Percentiles rank a stretch among this genome's conserved stretches.
phyloP scores from a whole-genome alignment of 2,797 vertebrate genomes.

The Siniperca scherzeri region DNA sequence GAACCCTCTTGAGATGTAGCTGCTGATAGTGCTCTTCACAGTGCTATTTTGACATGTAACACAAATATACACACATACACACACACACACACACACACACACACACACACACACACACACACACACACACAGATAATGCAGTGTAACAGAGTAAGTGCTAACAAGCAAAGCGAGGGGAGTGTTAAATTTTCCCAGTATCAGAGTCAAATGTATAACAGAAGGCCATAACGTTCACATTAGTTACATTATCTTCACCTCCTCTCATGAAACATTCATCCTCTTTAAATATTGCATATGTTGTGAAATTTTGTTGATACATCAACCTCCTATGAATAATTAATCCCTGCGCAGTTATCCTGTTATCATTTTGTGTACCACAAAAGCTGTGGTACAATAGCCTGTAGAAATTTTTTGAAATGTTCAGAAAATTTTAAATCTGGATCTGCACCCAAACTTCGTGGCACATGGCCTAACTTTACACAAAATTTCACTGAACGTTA shows the following conservation, averaged over 20 bases:
- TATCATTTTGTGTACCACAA: not conserved
- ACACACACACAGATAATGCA: constrained; percentile 27
- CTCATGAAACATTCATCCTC: constrained; percentile 62
- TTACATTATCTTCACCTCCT: constrained; percentile 51
- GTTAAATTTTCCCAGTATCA: constrained; percentile 42
- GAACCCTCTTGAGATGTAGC: constrained; percentile 16
- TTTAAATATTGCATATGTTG: constrained; percentile 66
- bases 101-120: not conserved
- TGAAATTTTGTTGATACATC: constrained; percentile 50
- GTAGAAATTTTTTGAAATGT: not conserved
- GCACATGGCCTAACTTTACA: not conserved
- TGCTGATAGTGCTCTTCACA: constrained; percentile 18
- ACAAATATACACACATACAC: constrained; percentile 1
- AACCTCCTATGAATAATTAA: constrained; percentile 47
- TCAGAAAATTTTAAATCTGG: not conserved
- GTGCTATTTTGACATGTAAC: constrained; percentile 30
- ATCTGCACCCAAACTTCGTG: not conserved
- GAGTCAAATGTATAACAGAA: constrained; percentile 49
- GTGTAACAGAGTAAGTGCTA: constrained; percentile 53
- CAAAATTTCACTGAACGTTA: not conserved
- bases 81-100: not conserved
- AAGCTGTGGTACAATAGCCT: not conserved
- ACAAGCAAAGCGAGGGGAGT: constrained; percentile 41
- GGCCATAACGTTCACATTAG: constrained; percentile 46
- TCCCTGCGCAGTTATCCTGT: not conserved